Base-by-base conservation (phyloP, 2,888 invertebrate genomes). In the Craniophora ligustri region DNA sequence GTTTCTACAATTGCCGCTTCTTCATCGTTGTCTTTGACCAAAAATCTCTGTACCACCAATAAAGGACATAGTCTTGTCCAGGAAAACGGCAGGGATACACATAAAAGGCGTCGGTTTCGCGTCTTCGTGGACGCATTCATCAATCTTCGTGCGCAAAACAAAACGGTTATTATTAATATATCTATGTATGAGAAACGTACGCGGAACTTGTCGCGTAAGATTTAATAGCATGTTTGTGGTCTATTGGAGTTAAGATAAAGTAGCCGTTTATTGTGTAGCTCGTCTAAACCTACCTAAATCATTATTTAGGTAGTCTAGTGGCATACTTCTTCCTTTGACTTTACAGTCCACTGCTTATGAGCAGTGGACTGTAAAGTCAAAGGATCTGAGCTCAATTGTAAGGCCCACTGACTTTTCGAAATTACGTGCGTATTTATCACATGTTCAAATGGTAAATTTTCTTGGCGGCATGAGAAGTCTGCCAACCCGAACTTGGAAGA, bases 31-130 rank as follows among this genome's bases (percentile, higher is more conserved):
- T 66, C 56, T 54, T 11, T 49, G 49, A 5, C 41, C 46, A 49
- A 53, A 32, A 48, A 48, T 47, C 8, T 18, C 23, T 8, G 30
- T 36, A 14, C 1, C 1, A 14, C 48, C 31, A 54, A 48, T 35
- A 48, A 50, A 49, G 53, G 56, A 35, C 26, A 45, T n/a, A 46
- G 32, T 56, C 28, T 15, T 31, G 30, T 56, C 45, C 35, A 71
- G 53, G 49, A 67, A 60, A 58, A 18, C 44, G 5, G 50, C 6
- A 26, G 16, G 38, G 56, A 54, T 67, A 74, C 75, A 72, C 63
- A 65, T 68, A 73, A 74, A 68, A 64, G 73, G 68, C 67, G 72
- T 59, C 35, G 21, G 50, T 62, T 56, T 57, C 46, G 35, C 66
- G 36, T 49, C n/a, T n/a, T n/a, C 48, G 23, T 26, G 54, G 47